phyloP scores from a whole-genome alignment of 2,113 vertebrate species.

The Peucedramus taeniatus region DNA sequence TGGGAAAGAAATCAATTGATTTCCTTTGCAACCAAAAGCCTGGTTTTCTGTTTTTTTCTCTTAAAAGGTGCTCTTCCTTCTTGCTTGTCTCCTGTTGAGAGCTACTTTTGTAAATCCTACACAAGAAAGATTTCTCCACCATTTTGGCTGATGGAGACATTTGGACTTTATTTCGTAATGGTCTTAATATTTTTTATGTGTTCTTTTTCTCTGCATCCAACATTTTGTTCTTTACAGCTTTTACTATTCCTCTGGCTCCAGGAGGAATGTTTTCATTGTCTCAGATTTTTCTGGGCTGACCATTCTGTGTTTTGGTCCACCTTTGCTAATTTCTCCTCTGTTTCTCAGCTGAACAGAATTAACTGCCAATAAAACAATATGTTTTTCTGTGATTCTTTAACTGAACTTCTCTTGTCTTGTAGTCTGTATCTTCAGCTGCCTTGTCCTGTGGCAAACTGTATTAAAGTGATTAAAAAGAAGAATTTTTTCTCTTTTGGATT shows the following conservation, averaged over 20 bases:
- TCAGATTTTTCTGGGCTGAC: background rate
- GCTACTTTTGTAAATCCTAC: background rate
- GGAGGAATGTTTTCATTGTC: background rate
- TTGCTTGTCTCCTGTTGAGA: background rate
- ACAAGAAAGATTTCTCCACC: background rate
- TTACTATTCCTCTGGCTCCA: background rate
- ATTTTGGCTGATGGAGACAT: background rate
- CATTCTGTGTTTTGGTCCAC: background rate
- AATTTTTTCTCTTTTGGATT: background rate
- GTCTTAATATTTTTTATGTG: background rate
- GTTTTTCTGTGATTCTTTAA: background rate
- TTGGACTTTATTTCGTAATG: background rate
- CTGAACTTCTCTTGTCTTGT: background rate
- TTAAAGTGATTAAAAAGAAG: background rate
- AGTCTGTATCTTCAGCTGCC: background rate
- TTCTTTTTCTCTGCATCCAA: background rate
- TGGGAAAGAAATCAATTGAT: background rate
- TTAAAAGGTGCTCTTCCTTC: background rate
- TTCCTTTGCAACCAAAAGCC: background rate
- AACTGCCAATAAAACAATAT: background rate
- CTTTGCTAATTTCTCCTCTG: background rate
- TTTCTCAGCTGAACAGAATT: background rate
- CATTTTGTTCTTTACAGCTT: background rate
- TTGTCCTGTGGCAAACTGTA: background rate
- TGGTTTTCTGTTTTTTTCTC: background rate